Evolutionary conservation across 1,140 invertebrate genomes (phyloP).

Genomic region (Heterodera schachtii): DNA sequence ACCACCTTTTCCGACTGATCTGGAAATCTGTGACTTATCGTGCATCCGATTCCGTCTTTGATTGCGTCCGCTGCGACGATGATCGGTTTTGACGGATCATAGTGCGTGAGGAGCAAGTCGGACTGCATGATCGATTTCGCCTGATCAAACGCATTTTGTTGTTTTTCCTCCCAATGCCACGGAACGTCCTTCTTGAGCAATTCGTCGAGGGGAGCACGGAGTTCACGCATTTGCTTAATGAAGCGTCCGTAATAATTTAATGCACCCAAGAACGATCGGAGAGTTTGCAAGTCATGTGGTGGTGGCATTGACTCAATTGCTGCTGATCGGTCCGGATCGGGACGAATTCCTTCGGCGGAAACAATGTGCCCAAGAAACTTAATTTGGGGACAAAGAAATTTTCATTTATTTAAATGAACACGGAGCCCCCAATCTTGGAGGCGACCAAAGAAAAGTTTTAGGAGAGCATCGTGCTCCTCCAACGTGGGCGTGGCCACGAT

Average conservation of each 20-base stretch:
- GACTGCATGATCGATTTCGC: constrained; percentile 45
- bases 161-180: constrained; percentile 23
- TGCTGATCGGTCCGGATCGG: no score
- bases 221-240: constrained; percentile 30
- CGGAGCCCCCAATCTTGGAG: constrained; percentile 37
- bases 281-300: no score
- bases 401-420: no score
- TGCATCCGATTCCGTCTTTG: constrained; percentile 63
- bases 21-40: constrained; percentile 56
- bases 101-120: constrained; percentile 48
- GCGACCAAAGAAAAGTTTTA: constrained; percentile 23
- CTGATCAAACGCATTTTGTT: constrained; percentile 34
- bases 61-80: constrained; percentile 56
- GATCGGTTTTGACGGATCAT: constrained; percentile 43
- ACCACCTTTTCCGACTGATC: constrained; percentile 28
- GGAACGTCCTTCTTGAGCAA: constrained; percentile 39
- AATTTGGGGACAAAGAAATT: no score
- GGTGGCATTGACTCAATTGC: no score
- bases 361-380: no score
- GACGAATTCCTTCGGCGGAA: no score
- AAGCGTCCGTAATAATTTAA: constrained; percentile 44
- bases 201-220: constrained; percentile 39
- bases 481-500: constrained; percentile 20
- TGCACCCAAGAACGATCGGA: no score
- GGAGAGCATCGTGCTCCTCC: constrained; percentile 26